Evolutionary conservation across 2,797 vertebrate species (phyloP), one percentile per base, ranked within the genome.

Genomic region (Limosa lapponica): DNA sequence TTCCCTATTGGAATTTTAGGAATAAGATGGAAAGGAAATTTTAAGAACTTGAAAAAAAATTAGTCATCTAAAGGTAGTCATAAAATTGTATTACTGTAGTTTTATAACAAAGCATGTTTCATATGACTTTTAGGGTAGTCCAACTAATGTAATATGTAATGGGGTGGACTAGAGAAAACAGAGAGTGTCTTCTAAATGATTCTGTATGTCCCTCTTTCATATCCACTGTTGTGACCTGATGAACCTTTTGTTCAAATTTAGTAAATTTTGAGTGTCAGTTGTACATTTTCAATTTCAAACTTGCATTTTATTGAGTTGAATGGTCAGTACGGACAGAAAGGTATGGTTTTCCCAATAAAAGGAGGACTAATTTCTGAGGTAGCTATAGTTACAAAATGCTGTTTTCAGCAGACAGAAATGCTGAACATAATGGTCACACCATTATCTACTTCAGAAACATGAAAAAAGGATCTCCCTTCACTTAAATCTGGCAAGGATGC

Each of bases 241-340:
- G 28, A 93, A 87, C 75, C 27, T 94, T 91, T 91, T 93, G 58
- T 83, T 72, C 78, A 44, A 43, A 28, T 82, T 83, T 85, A 91
- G 46, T 91, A 91, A n/a, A 39, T 58, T 55, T 65, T 51, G 54
- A 81, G 20, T 32, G 12, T 78, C 52, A 74, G 1, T 49, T 52
- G 62, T 58, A 69, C 13, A 44, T 61, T 90, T 82, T 61, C 24
- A 51, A 15, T 65, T 86, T 70, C 66, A 55, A 77, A 92, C 57
- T 96, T 95, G 64, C 49, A 82, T 93, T 92, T 95, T 87, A 96
- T 96, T 87, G 94, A 95, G 92, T 95, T 84, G 89, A 82, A 65
- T 78, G 77, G 69, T 88, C 43, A 48, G 39, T 43, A 62, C 49
- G 91, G 91, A 92, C 41, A 73, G 84, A 74, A 89, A 75, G 39